phyloP scores from a whole-genome alignment of 2,797 vertebrate species.

The Chloroceryle inda region DNA sequence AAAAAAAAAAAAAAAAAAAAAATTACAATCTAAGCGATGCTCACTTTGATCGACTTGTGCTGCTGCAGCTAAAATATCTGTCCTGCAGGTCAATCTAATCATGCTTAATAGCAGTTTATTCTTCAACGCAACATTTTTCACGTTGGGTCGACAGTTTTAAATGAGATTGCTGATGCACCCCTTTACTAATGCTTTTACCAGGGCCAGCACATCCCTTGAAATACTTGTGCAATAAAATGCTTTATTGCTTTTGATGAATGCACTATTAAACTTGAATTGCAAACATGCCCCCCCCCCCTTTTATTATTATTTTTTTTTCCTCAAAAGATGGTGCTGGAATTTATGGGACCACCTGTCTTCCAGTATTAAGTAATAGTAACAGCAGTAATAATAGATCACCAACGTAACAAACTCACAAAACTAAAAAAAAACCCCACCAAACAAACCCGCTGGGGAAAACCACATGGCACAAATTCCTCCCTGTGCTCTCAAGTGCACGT shows the following conservation, averaged over 20 bases:
- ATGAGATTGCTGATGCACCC: constrained; percentile 69
- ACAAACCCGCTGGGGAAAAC: background rate
- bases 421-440: background rate
- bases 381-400: background rate
- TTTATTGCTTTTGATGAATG: constrained; percentile 64
- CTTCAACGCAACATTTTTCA: constrained; percentile 74
- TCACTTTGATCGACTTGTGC: constrained; percentile 67
- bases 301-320: background rate
- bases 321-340: background rate
- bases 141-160: constrained; percentile 71
- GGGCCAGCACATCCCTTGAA: constrained; percentile 50
- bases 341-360: constrained; percentile 44
- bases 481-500: background rate
- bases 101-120: constrained; percentile 78
- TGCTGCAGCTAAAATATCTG: constrained; percentile 69
- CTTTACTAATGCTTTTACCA: constrained; percentile 66
- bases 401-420: background rate
- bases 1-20: constrained; percentile 80
- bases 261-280: constrained; percentile 53
- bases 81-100: constrained; percentile 79
- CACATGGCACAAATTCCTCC: background rate
- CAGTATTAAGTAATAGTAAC: constrained; percentile 8
- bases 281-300: background rate
- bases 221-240: constrained; percentile 67
- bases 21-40: constrained; percentile 68